Evolutionary conservation across 2,113 vertebrate genomes (phyloP).

Genomic region (Indri indri): DNA sequence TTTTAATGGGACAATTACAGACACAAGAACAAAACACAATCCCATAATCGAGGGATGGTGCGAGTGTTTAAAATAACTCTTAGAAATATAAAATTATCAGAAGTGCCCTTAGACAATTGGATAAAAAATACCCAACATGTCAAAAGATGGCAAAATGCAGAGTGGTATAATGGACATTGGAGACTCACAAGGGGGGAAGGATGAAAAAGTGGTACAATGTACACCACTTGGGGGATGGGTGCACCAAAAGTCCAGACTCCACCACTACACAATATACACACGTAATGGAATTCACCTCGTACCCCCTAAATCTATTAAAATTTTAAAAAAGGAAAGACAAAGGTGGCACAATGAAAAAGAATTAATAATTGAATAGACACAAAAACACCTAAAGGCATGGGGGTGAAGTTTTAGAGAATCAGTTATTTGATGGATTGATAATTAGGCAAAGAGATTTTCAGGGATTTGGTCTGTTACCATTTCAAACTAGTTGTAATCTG

Average conservation of each 20-base stretch:
- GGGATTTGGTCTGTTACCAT: slow-evolving; percentile 29
- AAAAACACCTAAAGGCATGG: slow-evolving; percentile 35
- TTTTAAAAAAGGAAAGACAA: no score
- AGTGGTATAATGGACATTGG: no score
- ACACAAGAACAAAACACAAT: slow-evolving; percentile 15
- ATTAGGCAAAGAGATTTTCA: slow-evolving; percentile 19
- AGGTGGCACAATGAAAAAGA: slow-evolving; percentile 9
- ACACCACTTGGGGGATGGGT: no score
- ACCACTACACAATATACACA: no score
- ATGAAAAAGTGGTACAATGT: no score
- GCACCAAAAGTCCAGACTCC: no score
- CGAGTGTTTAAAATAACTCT: slow-evolving; percentile 45
- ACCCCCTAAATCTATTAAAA: no score
- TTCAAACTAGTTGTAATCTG: slow-evolving; percentile 22
- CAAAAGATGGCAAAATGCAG: not conserved
- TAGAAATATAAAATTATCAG: slow-evolving; percentile 41
- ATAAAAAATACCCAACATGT: slow-evolving; percentile 47
- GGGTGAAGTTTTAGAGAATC: slow-evolving; percentile 8
- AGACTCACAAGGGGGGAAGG: no score
- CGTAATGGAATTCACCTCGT: no score
- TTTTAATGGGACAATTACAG: not conserved
- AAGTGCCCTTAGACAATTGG: slow-evolving; percentile 12
- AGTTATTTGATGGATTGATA: slow-evolving; percentile 47
- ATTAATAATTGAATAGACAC: slow-evolving; percentile 14
- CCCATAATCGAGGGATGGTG: not conserved